Evolutionary conservation across 2,113 vertebrate species (phyloP), one percentile per base, ranked within the genome.

Genomic region (Amia ocellicauda): DNA sequence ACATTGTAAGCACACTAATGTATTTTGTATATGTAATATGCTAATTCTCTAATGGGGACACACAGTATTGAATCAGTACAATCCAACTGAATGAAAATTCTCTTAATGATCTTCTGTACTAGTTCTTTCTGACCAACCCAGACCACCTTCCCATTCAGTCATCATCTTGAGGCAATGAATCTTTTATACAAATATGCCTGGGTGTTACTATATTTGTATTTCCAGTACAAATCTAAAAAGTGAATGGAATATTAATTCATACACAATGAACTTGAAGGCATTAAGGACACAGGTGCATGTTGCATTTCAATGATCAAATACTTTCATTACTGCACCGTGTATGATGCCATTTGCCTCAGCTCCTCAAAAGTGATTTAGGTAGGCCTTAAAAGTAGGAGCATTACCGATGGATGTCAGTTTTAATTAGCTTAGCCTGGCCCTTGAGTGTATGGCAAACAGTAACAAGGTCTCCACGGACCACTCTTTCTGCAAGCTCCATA

Each of bases 391-490:
- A 20, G 17, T 40, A 20, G 20, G 20, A 53, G 50, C 17, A 11
- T 20, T 81, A 78, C 70, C 70, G 75, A 66, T 74, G 72, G 78
- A 78, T 88, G 84, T 88, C 83, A 87, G 73, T 76, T 89, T 87
- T 91, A 91, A 83, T 95, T 95, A 93, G 82, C 70, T 88, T 86
- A 56, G 50, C 73, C 81, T 64, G 47, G 85, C 81, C 78, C 86
- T 75, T 64, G 87, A 85, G 79, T 78, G 73, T 78, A 69, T 87
- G 85, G 84, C 80, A 79, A 82, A 74, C 81, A 78, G 85, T 97
- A 95, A 94, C 87, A 88, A 92, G 88, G 85, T 92, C 93, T 95
- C 92, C 26, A 58, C 85, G 89, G 91, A 88, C 79, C 78, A 76
- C 83, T 85, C 77, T 76, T 64, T 55, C 79, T 67, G 60, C 80